Conservation (phyloP, 1,140 invertebrate species). For the Pseudobourletiella spinata region DNA sequence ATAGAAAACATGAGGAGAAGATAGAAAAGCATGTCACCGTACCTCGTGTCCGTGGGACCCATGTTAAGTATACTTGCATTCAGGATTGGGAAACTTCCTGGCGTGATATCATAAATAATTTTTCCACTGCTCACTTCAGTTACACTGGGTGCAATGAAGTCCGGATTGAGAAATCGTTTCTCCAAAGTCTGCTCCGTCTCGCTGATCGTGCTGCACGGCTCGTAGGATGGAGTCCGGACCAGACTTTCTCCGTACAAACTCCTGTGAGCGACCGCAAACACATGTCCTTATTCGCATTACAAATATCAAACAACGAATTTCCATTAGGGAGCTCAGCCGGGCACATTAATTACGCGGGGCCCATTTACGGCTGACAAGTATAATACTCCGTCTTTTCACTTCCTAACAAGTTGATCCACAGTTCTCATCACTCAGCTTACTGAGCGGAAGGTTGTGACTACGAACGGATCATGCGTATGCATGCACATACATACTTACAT, state of each 20-base stretch:
- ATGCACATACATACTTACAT: background rate
- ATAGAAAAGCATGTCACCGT: too few species aligned
- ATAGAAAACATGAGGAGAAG: too few species aligned
- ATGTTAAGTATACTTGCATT: slow-evolving; percentile 66
- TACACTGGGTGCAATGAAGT: slow-evolving; percentile 67
- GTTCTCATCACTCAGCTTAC: too few species aligned
- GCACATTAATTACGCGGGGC: background rate
- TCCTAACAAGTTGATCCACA: background rate
- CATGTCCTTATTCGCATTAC: background rate
- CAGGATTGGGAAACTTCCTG: slow-evolving; percentile 61
- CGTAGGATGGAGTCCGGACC: slow-evolving; percentile 66
- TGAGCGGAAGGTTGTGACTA: too few species aligned
- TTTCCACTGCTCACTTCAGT: slow-evolving; percentile 50
- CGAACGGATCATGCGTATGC: background rate
- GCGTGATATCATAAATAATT: slow-evolving; percentile 18
- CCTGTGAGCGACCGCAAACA: slow-evolving; percentile 7
- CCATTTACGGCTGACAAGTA: background rate
- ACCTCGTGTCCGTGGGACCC: slow-evolving; percentile 50
- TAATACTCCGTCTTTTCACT: background rate
- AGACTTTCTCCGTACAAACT: slow-evolving; percentile 55
- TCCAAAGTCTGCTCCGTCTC: slow-evolving; percentile 62
- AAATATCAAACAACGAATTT: background rate
- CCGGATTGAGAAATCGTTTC: slow-evolving; percentile 60
- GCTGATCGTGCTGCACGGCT: slow-evolving; percentile 59
- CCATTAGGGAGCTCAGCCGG: background rate